Base-by-base conservation (phyloP, 1,140 invertebrate genomes). In the Drosophila subpulchrella region DNA sequence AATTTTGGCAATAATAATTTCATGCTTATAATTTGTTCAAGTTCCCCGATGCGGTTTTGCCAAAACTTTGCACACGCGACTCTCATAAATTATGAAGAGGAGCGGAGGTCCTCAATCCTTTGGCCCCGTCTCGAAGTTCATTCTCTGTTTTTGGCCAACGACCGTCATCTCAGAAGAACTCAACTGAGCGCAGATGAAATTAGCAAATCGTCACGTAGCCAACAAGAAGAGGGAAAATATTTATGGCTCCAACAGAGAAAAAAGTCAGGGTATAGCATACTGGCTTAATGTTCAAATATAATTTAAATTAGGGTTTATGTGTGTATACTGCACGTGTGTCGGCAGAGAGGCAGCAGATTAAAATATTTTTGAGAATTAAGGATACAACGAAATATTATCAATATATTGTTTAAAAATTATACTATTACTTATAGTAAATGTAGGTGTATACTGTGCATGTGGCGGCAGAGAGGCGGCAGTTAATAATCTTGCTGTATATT, bases 161-260 rank as follows among this genome's bases (percentile, higher is more conserved):
- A 70, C 59, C 67, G 68, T 53, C 65, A 51, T 55, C 38, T 27
- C 56, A 57, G 63, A 27, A 65, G 46, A 65, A 63, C 17, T 24
- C 42, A 34, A 17, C 20, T 30, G 39, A 44, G 10, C 32, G 12
- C 13, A 48, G 17, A 51, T 68, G 63, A 88, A 88, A 88, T 88
- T 88, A 88, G 61, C 65, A 88, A 89, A 84, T 88, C 86, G 83
- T 88, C 83, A 88, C 83, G 83, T 88, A 88, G 75, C 58, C 30
- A 58, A 44, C 42, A 58, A 51, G 47, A 56, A 58, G 12, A 38
- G 30, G 42, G 20, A 32, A 56, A 68, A 76, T 68, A 66, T 76
- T 76, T 68, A 76, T 68, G 65, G 20, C 39, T 56, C 12, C 5
- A 58, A 46, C 27, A 46, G 67, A 58, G 38, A 44, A 30, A 50